Evolutionary conservation across 2,113 vertebrate species (phyloP).

Genomic region (Urocynchramus pylzowi): DNA sequence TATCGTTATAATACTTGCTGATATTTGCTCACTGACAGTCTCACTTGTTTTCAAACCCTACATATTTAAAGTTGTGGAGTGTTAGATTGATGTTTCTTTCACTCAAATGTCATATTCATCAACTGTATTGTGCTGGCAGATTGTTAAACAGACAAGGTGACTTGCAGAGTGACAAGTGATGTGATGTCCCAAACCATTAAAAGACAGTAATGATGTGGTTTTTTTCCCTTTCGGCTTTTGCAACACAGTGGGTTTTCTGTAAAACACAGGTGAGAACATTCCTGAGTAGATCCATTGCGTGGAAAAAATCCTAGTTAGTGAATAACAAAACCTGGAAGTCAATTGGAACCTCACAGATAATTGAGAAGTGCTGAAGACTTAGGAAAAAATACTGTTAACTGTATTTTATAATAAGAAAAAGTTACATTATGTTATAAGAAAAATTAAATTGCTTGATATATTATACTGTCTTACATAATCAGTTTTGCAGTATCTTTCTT

Average conservation of each 20-base stretch:
- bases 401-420: neutral
- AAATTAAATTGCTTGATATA: neutral
- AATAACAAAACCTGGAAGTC: neutral
- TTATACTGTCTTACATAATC: neutral
- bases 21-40: constrained; percentile 26
- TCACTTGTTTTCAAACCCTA: constrained; percentile 46
- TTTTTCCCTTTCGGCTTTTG: constrained; percentile 19
- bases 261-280: neutral
- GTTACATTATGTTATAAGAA: neutral
- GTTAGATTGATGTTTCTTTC: constrained; percentile 49
- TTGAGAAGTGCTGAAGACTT: neutral
- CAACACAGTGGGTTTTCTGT: neutral
- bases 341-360: neutral
- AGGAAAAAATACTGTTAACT: neutral
- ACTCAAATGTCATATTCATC: constrained; percentile 54
- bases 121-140: constrained; percentile 31
- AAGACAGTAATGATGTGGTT: neutral
- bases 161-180: constrained; percentile 40
- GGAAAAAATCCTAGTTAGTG: neutral
- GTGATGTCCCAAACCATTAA: constrained; percentile 43
- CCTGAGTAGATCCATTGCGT: neutral
- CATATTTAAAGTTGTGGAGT: constrained; percentile 29
- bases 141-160: constrained; percentile 53
- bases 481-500: neutral
- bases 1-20: neutral